A percentile compares a stretch with the other conserved stretches of the same genome.
phyloP scores from a whole-genome alignment of 2,113 vertebrate species.

The Notarius quadriscutis region DNA sequence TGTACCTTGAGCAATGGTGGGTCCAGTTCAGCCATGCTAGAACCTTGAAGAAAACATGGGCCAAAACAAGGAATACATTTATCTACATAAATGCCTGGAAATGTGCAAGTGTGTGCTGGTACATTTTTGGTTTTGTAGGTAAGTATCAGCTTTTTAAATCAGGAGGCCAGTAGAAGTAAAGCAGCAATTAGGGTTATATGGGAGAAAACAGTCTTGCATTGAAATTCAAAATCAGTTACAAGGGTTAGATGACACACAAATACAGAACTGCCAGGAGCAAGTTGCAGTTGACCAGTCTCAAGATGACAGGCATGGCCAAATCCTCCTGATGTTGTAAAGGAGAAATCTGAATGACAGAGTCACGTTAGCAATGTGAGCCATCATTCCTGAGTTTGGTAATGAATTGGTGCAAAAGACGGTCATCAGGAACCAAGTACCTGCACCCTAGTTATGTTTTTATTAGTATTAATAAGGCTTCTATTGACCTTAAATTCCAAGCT shows the following conservation, averaged over 20 bases:
- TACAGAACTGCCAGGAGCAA: too few species aligned
- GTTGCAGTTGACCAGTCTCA: not conserved
- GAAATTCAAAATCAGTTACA: too few species aligned
- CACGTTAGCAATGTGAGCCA: not conserved
- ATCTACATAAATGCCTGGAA: not conserved
- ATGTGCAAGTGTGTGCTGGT: not conserved
- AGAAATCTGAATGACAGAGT: not conserved
- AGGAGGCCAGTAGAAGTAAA: not conserved
- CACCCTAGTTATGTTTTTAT: not conserved
- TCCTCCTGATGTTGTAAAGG: not conserved
- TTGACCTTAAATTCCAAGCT: not conserved
- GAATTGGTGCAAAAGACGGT: not conserved
- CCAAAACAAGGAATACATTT: not conserved
- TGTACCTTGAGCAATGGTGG: not conserved
- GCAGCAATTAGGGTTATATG: not conserved
- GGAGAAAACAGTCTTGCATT: too few species aligned
- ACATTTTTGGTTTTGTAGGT: not conserved
- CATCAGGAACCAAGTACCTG: not conserved
- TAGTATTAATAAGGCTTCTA: not conserved
- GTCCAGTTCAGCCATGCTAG: not conserved
- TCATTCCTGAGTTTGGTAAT: not conserved
- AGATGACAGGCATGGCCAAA: not conserved
- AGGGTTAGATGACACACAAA: too few species aligned
- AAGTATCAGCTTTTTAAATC: not conserved
- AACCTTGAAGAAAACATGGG: not conserved